Evolutionary conservation across 1,140 invertebrate species (phyloP).

Genomic region (Cardiocondyla obscurior): DNA sequence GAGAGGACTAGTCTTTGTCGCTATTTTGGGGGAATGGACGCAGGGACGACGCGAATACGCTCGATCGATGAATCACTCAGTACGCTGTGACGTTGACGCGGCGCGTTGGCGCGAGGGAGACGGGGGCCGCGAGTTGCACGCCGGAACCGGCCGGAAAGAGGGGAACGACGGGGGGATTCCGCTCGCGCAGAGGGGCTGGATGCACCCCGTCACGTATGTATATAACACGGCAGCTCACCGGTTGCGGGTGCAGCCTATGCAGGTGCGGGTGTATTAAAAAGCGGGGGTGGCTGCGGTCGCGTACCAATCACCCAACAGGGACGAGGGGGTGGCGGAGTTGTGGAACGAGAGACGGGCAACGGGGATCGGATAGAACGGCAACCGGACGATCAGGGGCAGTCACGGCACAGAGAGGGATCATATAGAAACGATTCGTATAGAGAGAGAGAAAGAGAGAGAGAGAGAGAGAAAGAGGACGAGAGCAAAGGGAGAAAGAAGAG

Average conservation of each 20-base stretch:
- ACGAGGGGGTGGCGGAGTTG: slow-evolving; percentile 58
- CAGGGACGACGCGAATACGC: slow-evolving; percentile 72
- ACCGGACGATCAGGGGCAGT: slow-evolving; percentile 68
- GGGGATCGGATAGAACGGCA: slow-evolving; percentile 58
- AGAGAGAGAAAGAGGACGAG: slow-evolving; percentile 11
- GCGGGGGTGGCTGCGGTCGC: slow-evolving; percentile 78
- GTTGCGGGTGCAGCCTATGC: slow-evolving; percentile 72
- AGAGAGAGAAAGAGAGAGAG: slow-evolving; percentile 44
- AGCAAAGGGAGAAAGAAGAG: slow-evolving; percentile 47
- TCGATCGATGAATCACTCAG: slow-evolving; percentile 81
- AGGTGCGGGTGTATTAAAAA: slow-evolving; percentile 80
- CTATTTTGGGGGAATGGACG: slow-evolving; percentile 75
- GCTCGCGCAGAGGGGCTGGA: slow-evolving; percentile 51
- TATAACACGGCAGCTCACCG: slow-evolving; percentile 65
- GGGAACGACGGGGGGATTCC: slow-evolving; percentile 25
- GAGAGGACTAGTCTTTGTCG: slow-evolving; percentile 75
- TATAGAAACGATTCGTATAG: slow-evolving; percentile 69
- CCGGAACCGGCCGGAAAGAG: slow-evolving; percentile 32
- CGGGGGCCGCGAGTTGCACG: slow-evolving; percentile 36
- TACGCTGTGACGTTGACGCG: slow-evolving; percentile 77
- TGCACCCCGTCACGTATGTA: slow-evolving; percentile 60
- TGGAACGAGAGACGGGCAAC: slow-evolving; percentile 49
- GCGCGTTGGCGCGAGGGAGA: slow-evolving; percentile 66
- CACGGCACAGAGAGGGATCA: slow-evolving; percentile 72
- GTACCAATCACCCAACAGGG: slow-evolving; percentile 78